phyloP scores from a whole-genome alignment of 2,797 vertebrate genomes.

The Myripristis murdjan region DNA sequence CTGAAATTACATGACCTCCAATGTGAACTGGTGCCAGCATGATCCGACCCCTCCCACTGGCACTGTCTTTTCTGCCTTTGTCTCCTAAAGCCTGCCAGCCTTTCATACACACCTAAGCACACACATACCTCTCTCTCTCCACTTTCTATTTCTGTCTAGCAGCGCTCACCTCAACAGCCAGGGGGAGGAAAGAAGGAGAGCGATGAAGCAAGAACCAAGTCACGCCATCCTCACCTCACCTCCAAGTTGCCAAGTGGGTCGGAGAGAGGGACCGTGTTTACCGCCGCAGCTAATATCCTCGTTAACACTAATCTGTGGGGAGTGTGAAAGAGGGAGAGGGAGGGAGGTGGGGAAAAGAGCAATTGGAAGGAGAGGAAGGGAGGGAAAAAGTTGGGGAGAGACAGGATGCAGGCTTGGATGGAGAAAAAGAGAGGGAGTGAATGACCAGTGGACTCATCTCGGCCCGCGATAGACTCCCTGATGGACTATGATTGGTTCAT shows the following conservation, averaged over 20 bases:
- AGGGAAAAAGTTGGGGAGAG: constrained; percentile 8
- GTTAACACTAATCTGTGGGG: constrained; percentile 76
- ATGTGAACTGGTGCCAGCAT: constrained; percentile 34
- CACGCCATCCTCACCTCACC: constrained; percentile 34
- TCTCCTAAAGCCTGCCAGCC: constrained; percentile 24
- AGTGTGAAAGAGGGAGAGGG: constrained; percentile 50
- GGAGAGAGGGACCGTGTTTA: constrained; percentile 67
- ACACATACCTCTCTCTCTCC: neutral
- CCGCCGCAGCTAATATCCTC: constrained; percentile 75
- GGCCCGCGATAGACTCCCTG: constrained; percentile 59
- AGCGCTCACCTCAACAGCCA: constrained; percentile 28
- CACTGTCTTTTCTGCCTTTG: constrained; percentile 34
- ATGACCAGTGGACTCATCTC: constrained; percentile 60
- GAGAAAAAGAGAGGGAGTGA: constrained; percentile 16
- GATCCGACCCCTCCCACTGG: constrained; percentile 29
- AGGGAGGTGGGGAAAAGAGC: constrained; percentile 10
- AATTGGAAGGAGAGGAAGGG: constrained; percentile 19
- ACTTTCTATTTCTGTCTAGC: constrained; percentile 8
- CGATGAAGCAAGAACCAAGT: neutral
- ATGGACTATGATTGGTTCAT: constrained; percentile 70
- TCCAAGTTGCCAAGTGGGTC: constrained; percentile 57
- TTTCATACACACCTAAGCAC: constrained; percentile 8
- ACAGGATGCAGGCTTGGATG: constrained; percentile 27
- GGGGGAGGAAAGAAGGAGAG: constrained; percentile 16
- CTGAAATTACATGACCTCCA: constrained; percentile 59